A percentile compares a stretch with the other conserved stretches of the same genome.
Evolutionary conservation across 2,888 invertebrate species (phyloP).

Genomic region (Phaonia tiefii): DNA sequence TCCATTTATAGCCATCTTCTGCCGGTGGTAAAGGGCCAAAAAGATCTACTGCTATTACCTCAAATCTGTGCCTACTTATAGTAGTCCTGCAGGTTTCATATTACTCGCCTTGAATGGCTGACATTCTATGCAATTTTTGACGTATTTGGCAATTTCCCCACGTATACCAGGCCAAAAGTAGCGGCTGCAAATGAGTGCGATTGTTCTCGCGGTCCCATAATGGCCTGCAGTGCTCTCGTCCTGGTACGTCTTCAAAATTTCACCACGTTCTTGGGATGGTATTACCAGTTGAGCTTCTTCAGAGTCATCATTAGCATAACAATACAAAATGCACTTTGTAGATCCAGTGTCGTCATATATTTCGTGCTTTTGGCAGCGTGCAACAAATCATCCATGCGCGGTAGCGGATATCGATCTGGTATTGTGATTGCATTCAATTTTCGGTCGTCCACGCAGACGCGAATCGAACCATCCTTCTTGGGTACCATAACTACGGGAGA

Average conservation of each 20-base stretch:
- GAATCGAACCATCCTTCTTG: conserved; percentile 69
- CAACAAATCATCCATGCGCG: no score
- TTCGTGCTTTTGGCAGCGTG: conserved; percentile 69
- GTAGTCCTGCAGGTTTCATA: conserved; percentile 62
- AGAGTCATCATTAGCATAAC: conserved; percentile 11
- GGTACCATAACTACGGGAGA: no score
- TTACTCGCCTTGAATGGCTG: conserved; percentile 62
- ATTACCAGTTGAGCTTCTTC: conserved; percentile 54
- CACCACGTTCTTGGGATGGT: conserved; percentile 31
- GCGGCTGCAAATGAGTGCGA: conserved; percentile 46
- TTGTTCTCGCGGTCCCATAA: conserved; percentile 61
- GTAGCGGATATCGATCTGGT: no score
- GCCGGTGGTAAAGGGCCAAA: conserved; percentile 64
- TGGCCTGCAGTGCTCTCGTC: conserved; percentile 65
- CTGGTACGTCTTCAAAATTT: conserved; percentile 57
- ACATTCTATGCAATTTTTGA: conserved; percentile 55
- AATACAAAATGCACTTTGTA: conserved; percentile 65
- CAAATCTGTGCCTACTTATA: conserved; percentile 62
- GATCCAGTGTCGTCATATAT: conserved; percentile 75
- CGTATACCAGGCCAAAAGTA: conserved; percentile 67
- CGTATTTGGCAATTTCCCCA: no score
- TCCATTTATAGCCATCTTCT: conserved; percentile 68
- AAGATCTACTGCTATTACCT: conserved; percentile 64
- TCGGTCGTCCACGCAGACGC: conserved; percentile 73
- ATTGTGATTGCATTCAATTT: no score